Evolutionary conservation across 2,113 vertebrate species (phyloP).

Genomic region (Loxodonta africana): DNA sequence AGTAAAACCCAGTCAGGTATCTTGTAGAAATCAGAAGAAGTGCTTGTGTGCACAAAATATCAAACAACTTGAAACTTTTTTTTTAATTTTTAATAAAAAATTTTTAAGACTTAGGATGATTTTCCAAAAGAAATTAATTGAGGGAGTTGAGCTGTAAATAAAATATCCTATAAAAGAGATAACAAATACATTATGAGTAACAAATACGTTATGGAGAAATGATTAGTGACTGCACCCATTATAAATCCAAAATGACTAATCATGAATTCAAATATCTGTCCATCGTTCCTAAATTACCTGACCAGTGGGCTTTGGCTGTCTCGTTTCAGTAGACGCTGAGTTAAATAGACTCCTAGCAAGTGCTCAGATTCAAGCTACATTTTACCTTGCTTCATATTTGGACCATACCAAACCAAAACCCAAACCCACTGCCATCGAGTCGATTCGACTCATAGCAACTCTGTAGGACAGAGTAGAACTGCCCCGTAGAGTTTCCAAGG

Average conservation of each 20-base stretch:
- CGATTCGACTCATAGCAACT: too few relatives aligned
- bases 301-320: not conserved
- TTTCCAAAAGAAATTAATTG: conserved; percentile 45
- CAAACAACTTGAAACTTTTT: not conserved
- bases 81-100: not conserved
- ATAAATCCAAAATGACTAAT: not conserved
- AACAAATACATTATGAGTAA: not conserved
- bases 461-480: too few relatives aligned
- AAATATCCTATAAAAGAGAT: conserved; percentile 49
- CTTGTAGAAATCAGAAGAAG: not conserved
- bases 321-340: not conserved
- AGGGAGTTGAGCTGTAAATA: conserved; percentile 21
- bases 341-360: not conserved
- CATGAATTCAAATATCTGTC: conserved; percentile 29
- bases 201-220: not conserved
- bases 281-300: conserved; percentile 44
- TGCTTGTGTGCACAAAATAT: not conserved
- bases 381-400: conserved; percentile 5
- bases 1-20: not conserved
- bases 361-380: not conserved
- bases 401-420: not conserved
- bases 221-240: not conserved
- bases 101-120: conserved; percentile 32
- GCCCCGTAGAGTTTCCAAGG: too few relatives aligned
- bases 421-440: too few relatives aligned